Conservation (phyloP, 2,797 vertebrate genomes). For the Labeo calbasu region DNA sequence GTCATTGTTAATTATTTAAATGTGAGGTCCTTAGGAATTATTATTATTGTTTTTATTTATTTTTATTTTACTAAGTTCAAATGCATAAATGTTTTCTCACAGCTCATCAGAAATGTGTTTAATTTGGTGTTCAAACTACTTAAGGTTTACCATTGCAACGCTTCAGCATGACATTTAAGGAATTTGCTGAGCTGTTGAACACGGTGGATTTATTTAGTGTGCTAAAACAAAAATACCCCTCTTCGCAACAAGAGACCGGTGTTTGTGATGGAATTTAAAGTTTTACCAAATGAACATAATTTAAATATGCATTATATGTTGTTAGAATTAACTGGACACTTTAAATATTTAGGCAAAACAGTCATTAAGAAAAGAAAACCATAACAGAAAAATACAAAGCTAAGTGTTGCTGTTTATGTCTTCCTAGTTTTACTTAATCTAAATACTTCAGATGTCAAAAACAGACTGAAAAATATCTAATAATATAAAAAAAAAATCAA, state of each 20-base stretch:
- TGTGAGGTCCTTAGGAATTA: too few species aligned
- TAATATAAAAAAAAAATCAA: not conserved
- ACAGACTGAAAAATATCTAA: not conserved
- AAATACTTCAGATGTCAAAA: not conserved
- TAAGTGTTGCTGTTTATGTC: not conserved
- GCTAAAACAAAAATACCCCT: conserved; percentile 63
- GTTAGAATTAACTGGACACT: not conserved
- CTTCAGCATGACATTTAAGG: conserved; percentile 42
- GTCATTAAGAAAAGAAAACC: not conserved
- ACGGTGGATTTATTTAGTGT: conserved; percentile 64
- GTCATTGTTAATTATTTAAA: not conserved
- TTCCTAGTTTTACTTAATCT: not conserved
- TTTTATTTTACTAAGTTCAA: not conserved
- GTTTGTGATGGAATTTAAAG: not conserved
- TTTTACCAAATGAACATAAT: not conserved
- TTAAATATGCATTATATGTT: not conserved
- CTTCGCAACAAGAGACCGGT: conserved; percentile 55
- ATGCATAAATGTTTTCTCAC: not conserved
- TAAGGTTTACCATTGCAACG: not conserved
- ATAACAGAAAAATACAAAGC: not conserved
- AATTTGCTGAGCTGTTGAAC: conserved; percentile 64
- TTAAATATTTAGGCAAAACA: not conserved
- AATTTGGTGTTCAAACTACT: not conserved
- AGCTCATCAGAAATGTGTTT: not conserved
- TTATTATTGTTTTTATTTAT: not conserved